These are phyloP conservation scores for Pseudochaenichthys georgianus DNA, from an alignment of 2,797 vertebrate genomes.

Conservation along the genomic window DNA sequence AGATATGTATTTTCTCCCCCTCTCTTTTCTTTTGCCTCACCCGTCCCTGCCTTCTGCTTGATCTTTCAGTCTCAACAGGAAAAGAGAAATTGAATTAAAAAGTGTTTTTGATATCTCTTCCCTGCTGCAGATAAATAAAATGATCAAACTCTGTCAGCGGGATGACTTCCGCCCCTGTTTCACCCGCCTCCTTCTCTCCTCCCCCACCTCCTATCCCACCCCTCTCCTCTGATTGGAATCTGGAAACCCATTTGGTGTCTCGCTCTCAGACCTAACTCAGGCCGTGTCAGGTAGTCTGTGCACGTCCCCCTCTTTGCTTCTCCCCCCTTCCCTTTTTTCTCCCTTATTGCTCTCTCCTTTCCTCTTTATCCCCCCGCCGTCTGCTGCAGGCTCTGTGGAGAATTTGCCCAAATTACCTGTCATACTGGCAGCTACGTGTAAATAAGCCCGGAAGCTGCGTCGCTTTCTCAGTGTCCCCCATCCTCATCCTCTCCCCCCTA, in stretches of 20 bases:
- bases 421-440: slow-evolving; percentile 87
- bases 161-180: slow-evolving; percentile 57
- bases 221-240: slow-evolving; percentile 83
- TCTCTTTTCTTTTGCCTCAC: slow-evolving; percentile 46
- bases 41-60: slow-evolving; percentile 59
- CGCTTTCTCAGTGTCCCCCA: slow-evolving; percentile 55
- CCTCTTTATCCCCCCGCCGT: slow-evolving; percentile 81
- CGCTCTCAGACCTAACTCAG: slow-evolving; percentile 70
- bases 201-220: slow-evolving; percentile 47
- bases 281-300: slow-evolving; percentile 77
- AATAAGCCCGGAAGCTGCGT: slow-evolving; percentile 85
- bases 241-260: slow-evolving; percentile 82
- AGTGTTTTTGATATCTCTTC: slow-evolving; percentile 80
- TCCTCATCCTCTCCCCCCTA: neutral
- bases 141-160: slow-evolving; percentile 83
- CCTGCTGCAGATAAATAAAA: slow-evolving; percentile 81
- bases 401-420: slow-evolving; percentile 90
- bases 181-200: slow-evolving; percentile 40
- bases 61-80: slow-evolving; percentile 75
- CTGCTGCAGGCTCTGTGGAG: slow-evolving; percentile 84
- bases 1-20: slow-evolving; percentile 28
- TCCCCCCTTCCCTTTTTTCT: slow-evolving; percentile 49
- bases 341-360: slow-evolving; percentile 73
- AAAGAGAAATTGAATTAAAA: slow-evolving; percentile 84
- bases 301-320: slow-evolving; percentile 67